Evolutionary conservation across 2,113 vertebrate genomes (phyloP).

Genomic region (Ptyas mucosa): DNA sequence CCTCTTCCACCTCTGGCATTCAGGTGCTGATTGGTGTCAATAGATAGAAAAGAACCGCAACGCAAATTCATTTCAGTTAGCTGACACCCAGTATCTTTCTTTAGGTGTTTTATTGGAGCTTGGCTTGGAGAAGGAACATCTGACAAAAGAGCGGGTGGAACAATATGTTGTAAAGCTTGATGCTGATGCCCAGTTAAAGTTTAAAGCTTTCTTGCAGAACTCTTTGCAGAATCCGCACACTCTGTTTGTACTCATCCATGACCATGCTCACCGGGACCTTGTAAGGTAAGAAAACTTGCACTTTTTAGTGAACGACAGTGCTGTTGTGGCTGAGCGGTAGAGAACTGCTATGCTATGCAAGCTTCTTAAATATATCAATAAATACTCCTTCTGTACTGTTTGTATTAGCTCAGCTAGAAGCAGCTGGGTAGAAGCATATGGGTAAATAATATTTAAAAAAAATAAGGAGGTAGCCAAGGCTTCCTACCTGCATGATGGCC

Average conservation of each 20-base stretch:
- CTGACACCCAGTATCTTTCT: slow-evolving; percentile 17
- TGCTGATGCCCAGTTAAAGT: slow-evolving; percentile 77
- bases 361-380: not conserved
- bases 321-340: not conserved
- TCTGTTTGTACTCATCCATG: slow-evolving; percentile 91
- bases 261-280: slow-evolving; percentile 94
- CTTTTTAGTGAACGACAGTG: not conserved
- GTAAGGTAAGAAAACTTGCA: slow-evolving; percentile 73
- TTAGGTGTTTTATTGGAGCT: slow-evolving; percentile 90
- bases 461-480: not conserved
- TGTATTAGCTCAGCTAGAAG: not conserved
- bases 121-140: slow-evolving; percentile 81
- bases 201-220: slow-evolving; percentile 84
- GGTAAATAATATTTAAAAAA: not conserved
- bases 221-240: slow-evolving; percentile 89
- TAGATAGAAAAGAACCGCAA: not conserved
- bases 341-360: not conserved
- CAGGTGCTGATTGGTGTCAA: slow-evolving; percentile 73
- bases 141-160: slow-evolving; percentile 78
- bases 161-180: slow-evolving; percentile 89
- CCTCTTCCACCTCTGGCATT: slow-evolving; percentile 86
- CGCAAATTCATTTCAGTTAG: not conserved
- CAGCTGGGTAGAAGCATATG: not conserved
- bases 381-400: not conserved
- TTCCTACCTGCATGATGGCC: not conserved